These are phyloP conservation scores for Ammospiza caudacuta DNA, from an alignment of 2,113 vertebrate species.

Conservation along the genomic window DNA sequence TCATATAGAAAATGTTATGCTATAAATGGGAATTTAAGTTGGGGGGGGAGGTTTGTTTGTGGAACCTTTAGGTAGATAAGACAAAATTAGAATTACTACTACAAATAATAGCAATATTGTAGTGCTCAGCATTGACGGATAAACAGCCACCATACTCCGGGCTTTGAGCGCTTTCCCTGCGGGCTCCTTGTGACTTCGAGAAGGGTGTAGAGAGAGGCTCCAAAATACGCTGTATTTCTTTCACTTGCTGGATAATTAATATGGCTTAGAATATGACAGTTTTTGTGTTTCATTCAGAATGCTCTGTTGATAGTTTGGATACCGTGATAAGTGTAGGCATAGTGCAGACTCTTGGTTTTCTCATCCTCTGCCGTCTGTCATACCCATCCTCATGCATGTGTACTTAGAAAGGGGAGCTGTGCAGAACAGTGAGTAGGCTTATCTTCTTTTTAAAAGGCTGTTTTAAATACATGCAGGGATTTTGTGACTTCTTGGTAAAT, in stretches of 20 bases:
- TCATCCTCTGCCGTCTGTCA: slow-evolving; percentile 11
- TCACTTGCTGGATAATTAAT: slow-evolving; percentile 46
- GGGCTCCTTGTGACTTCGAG: slow-evolving; percentile 22
- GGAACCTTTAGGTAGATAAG: background rate
- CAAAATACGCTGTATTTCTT: slow-evolving; percentile 41
- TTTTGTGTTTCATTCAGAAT: slow-evolving; percentile 24
- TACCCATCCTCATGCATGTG: background rate
- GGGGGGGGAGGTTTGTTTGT: background rate
- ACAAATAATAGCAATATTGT: background rate
- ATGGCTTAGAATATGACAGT: slow-evolving; percentile 22
- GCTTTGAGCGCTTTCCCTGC: slow-evolving; percentile 41
- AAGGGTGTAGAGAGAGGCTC: background rate
- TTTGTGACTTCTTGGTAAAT: background rate
- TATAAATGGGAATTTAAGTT: background rate
- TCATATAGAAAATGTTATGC: background rate
- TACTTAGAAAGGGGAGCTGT: background rate
- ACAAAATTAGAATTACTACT: background rate
- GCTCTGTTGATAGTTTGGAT: slow-evolving; percentile 1
- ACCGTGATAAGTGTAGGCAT: background rate
- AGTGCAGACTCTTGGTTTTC: background rate
- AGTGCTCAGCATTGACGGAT: background rate
- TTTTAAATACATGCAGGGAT: background rate
- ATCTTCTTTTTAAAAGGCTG: background rate
- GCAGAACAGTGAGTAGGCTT: background rate
- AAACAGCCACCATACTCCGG: background rate